These are phyloP conservation scores for Lapara coniferarum DNA, from an alignment of 2,888 invertebrate genomes.

Conservation along the genomic window DNA sequence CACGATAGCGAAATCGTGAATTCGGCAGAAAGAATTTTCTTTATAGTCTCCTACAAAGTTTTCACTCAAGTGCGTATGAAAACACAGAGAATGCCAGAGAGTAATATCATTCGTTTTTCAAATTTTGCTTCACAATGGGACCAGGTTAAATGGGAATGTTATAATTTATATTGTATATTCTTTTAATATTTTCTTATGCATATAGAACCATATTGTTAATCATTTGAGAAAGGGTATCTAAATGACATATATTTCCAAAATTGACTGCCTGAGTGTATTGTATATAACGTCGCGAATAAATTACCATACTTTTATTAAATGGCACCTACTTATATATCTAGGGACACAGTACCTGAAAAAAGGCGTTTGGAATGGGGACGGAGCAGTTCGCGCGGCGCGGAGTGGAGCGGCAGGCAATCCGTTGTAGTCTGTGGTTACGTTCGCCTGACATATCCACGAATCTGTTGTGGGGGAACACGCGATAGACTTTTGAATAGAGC, in stretches of 20 bases:
- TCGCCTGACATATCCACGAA: constrained; percentile 69
- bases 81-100: constrained; percentile 67
- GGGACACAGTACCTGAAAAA: constrained; percentile 46
- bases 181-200: background rate
- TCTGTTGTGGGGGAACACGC: constrained; percentile 63
- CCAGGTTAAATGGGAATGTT: no score
- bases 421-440: constrained; percentile 69
- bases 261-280: no score
- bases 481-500: constrained; percentile 68
- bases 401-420: constrained; percentile 53
- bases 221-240: no score
- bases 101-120: constrained; percentile 72
- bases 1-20: constrained; percentile 79
- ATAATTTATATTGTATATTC: background rate
- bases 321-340: constrained; percentile 34
- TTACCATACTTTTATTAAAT: background rate
- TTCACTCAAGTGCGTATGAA: constrained; percentile 68
- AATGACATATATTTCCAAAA: no score
- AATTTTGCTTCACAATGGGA: constrained; percentile 74
- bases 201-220: background rate
- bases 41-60: constrained; percentile 74
- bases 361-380: constrained; percentile 47
- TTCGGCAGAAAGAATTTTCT: constrained; percentile 74
- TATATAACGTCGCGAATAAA: no score
- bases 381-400: constrained; percentile 46